Evolutionary conservation across 2,113 vertebrate species (phyloP).

Genomic region (Merops nubicus): DNA sequence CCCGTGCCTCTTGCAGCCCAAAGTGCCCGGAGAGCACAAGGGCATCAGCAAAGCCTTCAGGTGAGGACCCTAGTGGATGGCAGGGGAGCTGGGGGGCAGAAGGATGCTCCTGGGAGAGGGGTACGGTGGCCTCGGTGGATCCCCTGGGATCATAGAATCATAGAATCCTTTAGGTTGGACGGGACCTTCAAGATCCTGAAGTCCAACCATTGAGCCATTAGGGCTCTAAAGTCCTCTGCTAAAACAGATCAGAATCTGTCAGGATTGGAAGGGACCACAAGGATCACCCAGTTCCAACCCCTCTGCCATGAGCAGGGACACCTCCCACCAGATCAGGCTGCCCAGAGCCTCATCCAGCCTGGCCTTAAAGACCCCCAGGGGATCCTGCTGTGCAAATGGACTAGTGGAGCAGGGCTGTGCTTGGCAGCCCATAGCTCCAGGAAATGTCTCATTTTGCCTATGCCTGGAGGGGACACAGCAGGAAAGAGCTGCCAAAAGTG

Average conservation of each 20-base stretch:
- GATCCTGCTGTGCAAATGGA: background rate
- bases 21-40: background rate
- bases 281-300: too few relatives aligned
- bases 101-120: background rate
- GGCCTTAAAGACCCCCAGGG: too few relatives aligned
- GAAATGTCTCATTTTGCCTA: background rate
- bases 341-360: too few relatives aligned
- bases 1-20: background rate
- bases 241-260: too few relatives aligned
- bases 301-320: too few relatives aligned
- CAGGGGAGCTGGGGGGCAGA: background rate
- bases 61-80: background rate
- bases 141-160: too few relatives aligned
- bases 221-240: too few relatives aligned
- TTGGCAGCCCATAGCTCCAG: background rate
- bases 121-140: background rate
- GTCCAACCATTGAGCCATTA: too few relatives aligned
- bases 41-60: fast-evolving
- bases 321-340: too few relatives aligned
- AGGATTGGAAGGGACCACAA: too few relatives aligned
- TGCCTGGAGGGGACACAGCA: background rate
- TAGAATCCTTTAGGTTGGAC: too few relatives aligned
- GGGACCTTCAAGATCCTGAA: too few relatives aligned
- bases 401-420: background rate
- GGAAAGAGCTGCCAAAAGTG: background rate